phyloP scores from a whole-genome alignment of 1,140 invertebrate genomes.

The Tenebrio molitor region DNA sequence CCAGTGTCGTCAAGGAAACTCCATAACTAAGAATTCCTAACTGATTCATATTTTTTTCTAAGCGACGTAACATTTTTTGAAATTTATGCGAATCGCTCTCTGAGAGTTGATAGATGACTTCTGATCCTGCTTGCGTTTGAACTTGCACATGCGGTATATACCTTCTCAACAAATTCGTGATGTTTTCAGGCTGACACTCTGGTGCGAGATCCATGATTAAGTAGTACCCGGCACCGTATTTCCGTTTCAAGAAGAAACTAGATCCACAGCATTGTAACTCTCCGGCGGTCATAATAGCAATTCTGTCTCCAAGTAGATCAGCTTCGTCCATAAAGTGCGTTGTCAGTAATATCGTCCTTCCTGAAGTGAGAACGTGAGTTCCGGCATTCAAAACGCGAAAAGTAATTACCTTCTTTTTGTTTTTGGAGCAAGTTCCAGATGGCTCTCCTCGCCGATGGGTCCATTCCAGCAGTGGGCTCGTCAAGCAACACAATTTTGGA shows the following conservation, averaged over 20 bases:
- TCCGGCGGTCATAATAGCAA: constrained; percentile 89
- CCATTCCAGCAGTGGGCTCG: constrained; percentile 96
- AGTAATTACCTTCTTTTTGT: constrained; percentile 69
- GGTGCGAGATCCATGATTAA: constrained; percentile 68
- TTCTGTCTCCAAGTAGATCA: constrained; percentile 92
- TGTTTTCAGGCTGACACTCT: constrained; percentile 67
- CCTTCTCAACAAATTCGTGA: constrained; percentile 48
- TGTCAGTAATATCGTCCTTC: constrained; percentile 83
- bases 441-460: constrained; percentile 89
- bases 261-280: constrained; percentile 85
- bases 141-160: constrained; percentile 54
- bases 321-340: constrained; percentile 99
- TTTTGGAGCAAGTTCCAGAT: constrained; percentile 88
- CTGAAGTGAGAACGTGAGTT: no score
- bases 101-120: constrained; percentile 52
- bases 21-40: constrained; percentile 77
- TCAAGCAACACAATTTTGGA: constrained; percentile 86
- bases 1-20: constrained; percentile 86
- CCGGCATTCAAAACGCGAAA: no score
- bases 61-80: constrained; percentile 75
- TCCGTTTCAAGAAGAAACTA: constrained; percentile 89
- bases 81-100: constrained; percentile 66
- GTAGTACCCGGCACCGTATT: constrained; percentile 81
- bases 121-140: constrained; percentile 52
- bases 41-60: constrained; percentile 75